These are phyloP conservation scores for Acrocephalus scirpaceus DNA, from an alignment of 2,797 vertebrate genomes.

Conservation along the genomic window DNA sequence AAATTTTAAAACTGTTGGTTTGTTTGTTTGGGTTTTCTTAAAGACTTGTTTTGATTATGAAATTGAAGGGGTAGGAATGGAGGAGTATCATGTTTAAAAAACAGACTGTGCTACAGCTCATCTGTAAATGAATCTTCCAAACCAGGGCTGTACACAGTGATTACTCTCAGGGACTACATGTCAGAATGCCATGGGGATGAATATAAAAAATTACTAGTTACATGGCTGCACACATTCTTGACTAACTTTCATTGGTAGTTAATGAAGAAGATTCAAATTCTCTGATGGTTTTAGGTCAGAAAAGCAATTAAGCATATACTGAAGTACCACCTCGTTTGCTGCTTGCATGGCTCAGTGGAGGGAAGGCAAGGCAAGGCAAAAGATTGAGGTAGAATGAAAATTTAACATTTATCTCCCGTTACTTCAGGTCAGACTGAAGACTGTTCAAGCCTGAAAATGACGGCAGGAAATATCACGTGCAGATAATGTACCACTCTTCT, in stretches of 20 bases:
- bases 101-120: not conserved
- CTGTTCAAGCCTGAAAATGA: not conserved
- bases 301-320: not conserved
- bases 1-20: not conserved
- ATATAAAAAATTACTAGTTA: not conserved
- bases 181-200: slow-evolving; percentile 13
- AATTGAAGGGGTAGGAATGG: not conserved
- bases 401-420: not conserved
- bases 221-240: not conserved
- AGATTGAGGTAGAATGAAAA: not conserved
- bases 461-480: not conserved
- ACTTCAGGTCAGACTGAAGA: not conserved
- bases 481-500: not conserved
- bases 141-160: not conserved
- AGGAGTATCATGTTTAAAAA: slow-evolving; percentile 14
- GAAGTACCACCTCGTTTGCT: not conserved
- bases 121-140: slow-evolving; percentile 9
- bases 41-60: slow-evolving; percentile 20
- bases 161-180: not conserved
- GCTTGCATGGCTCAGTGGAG: not conserved
- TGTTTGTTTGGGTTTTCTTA: not conserved
- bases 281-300: not conserved
- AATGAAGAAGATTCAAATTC: not conserved
- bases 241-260: not conserved
- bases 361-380: not conserved